Base-by-base conservation (phyloP, 2,888 invertebrate species). In the Cephus sareptanus region DNA sequence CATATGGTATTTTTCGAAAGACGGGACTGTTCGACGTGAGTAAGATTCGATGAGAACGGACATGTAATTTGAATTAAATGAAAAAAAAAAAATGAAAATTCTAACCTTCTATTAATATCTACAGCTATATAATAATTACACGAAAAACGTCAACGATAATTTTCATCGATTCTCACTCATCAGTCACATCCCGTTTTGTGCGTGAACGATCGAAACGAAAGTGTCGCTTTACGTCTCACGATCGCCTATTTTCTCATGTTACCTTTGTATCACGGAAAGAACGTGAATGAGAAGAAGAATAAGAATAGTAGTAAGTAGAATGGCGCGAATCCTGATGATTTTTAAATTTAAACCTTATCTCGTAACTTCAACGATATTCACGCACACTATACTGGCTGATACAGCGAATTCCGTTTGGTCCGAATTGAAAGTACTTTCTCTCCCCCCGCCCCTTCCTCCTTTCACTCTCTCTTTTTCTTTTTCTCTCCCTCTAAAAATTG, bases 101-200 rank as follows among this genome's bases (percentile, higher is more conserved):
- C 69, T 68, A 33, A 30, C 30, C 76, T 71, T 75, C 37, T 37
- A 35, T 68, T 77, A 40, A 77, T 75, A 71, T 75, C 78, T 73
- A 69, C 75, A 77, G 37, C 76, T 81, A 79, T 81, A 78, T 9
- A 56, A 56, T 3, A 56, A 56, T 56, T 2, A 9, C 2, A 23
- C 2, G 56, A 23, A 23, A 56, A 79, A 77, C 74, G 79, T 80
- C 73, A 35, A 75, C 31, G 33, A 73, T 81, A 31, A 76, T 76
- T 80, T 69, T 77, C 40, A 77, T 79, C 69, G 70, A 68, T 74
- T 73, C 73, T 76, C 23, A 73, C 73, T 35, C 30, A 30, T 77
- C 30, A 33, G 31, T 69, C 71, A 12, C 71, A 15, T 71, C 71
- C 71, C 71, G 71, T 71, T 71, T 70, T 71, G 71, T 71, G 71